Evolutionary conservation across 2,797 vertebrate genomes (phyloP).

Genomic region (Periparus ater): DNA sequence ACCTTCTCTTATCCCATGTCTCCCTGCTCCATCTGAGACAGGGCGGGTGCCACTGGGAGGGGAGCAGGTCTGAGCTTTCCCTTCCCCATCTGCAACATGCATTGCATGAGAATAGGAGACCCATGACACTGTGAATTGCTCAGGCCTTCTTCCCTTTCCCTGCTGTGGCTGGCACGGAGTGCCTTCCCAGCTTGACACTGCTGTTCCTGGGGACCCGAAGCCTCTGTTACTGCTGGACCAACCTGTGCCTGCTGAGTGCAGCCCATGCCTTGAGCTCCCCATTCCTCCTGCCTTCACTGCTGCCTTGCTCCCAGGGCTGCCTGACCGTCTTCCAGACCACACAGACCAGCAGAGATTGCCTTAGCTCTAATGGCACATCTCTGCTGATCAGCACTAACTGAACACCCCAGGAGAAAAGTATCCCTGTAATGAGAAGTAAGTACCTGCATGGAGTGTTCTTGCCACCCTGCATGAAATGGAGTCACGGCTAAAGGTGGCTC

Average conservation of each 20-base stretch:
- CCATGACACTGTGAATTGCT: accelerated
- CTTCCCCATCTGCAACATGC: not conserved
- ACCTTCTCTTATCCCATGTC: not conserved
- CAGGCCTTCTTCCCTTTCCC: not conserved
- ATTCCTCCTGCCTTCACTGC: not conserved
- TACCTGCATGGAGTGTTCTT: not conserved
- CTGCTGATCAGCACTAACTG: not conserved
- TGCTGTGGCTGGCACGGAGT: not conserved
- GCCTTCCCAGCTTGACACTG: not conserved
- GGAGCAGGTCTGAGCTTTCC: not conserved
- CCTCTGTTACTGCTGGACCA: not conserved
- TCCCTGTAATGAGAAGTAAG: not conserved
- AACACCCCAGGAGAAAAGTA: not conserved
- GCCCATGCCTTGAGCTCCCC: not conserved
- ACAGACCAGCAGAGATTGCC: not conserved
- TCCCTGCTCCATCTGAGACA: not conserved
- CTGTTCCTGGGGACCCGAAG: not conserved
- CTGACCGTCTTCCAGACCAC: accelerated
- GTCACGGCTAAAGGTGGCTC: not conserved
- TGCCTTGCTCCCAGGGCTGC: not conserved
- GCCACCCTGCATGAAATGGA: not conserved
- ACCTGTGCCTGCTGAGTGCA: not conserved
- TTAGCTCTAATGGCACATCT: not conserved
- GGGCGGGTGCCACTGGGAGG: not conserved
- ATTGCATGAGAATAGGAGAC: not conserved